Percentiles rank a stretch among this genome's conserved stretches.
Conservation (phyloP, 2,888 invertebrate species). For the Tipula confusa region DNA sequence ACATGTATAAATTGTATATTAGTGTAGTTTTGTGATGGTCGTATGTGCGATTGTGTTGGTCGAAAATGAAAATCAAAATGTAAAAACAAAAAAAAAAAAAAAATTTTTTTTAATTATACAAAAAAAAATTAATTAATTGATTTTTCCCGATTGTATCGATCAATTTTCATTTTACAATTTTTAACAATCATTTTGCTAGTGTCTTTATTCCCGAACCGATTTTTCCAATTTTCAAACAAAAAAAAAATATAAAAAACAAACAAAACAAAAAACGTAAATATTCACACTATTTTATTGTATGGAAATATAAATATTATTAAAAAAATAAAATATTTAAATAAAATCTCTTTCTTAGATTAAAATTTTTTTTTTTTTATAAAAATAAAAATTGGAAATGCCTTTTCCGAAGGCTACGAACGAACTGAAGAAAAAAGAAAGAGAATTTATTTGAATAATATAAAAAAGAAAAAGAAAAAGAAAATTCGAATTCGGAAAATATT, state of each 20-base stretch:
- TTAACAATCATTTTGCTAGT: not conserved
- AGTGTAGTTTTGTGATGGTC: not conserved
- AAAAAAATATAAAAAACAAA: too few species aligned
- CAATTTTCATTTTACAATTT: not conserved
- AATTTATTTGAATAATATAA: not conserved
- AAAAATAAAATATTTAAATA: not conserved
- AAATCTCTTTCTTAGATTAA: not conserved
- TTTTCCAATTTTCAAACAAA: not conserved
- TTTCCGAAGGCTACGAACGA: conserved; percentile 29
- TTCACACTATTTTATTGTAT: not conserved
- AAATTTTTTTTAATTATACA: too few species aligned
- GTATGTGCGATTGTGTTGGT: not conserved
- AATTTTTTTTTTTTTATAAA: conserved; percentile 20
- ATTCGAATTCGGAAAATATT: conserved; percentile 21
- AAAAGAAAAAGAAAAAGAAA: not conserved
- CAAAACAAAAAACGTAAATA: too few species aligned
- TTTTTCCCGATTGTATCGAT: not conserved
- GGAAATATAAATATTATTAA: too few species aligned
- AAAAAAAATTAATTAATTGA: not conserved
- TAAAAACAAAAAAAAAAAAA: not conserved
- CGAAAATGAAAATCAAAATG: not conserved
- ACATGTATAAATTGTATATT: not conserved
- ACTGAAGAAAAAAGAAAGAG: not conserved
- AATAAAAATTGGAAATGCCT: conserved; percentile 29
- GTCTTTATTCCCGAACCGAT: not conserved